Base-by-base conservation (phyloP, 2,888 invertebrate genomes). In the Drosophila pseudotakahashii region DNA sequence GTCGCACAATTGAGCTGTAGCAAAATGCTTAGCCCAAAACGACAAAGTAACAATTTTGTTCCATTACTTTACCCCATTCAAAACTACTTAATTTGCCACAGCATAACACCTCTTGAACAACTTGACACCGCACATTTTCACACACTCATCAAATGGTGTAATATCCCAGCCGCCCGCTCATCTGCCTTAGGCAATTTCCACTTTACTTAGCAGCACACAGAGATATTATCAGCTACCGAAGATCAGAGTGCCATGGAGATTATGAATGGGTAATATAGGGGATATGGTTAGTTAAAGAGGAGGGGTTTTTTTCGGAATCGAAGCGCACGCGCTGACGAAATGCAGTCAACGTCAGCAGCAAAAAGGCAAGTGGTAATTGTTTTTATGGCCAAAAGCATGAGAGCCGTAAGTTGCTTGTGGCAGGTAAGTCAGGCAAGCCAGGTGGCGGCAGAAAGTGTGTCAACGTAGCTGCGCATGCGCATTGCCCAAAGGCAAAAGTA, bases 381-480 rank as follows among this genome's bases (percentile, higher is more conserved):
- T 83, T 82, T 81, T 83, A 86, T 86, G 77, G 73, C 81, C 83
- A 83, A 80, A 61, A 69, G 61, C 60, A 23, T 50, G 44, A 64
- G 48, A 58, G 53, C 58, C 26, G 26, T 41, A 58, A 34, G 58
- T 30, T 62, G 69, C 53, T 68, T 48, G 53, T 50, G 69, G 60
- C 66, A 60, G 42, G 57, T 41, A 50, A 57, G 36, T 52, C 54
- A 45, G 66, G 44, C 26, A 7, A 23, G 30, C 60, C 59, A 42
- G 75, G 62, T 73, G 61, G 59, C 73, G 72, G 71, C 83, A 83
- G 78, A 83, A 83, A 83, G 82, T 83, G 79, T 83, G 82, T 83
- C 82, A 83, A 83, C 77, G 79, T 52, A 60, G 82, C 86, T 63
- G 73, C 86, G 77, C 86, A 83, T 86, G 82, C 86, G 83, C 83